Conservation (phyloP, 2,113 vertebrate genomes). For the Nettapus auritus region DNA sequence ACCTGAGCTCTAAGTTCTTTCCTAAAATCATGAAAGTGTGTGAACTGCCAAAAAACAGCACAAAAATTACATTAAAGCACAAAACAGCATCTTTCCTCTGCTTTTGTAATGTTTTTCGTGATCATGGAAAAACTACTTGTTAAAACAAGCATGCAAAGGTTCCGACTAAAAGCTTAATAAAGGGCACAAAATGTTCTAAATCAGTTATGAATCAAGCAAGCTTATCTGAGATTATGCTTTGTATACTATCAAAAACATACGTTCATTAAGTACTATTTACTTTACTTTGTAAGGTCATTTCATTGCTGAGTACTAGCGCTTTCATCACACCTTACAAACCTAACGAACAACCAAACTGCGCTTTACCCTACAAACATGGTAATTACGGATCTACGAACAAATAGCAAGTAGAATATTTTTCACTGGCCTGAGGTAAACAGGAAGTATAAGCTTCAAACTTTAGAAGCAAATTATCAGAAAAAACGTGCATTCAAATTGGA, state of each 20-base stretch:
- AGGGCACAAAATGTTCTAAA: slow-evolving; percentile 37
- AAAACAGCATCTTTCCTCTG: slow-evolving; percentile 35
- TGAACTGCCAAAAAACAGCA: slow-evolving; percentile 28
- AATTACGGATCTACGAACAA: slow-evolving; percentile 64
- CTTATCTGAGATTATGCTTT: slow-evolving; percentile 44
- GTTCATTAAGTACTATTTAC: slow-evolving; percentile 41
- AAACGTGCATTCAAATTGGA: slow-evolving; percentile 58
- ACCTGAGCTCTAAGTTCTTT: not conserved
- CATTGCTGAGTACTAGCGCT: slow-evolving; percentile 68
- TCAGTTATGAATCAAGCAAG: slow-evolving; percentile 40
- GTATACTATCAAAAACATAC: slow-evolving; percentile 52
- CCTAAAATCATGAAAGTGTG: slow-evolving; percentile 9
- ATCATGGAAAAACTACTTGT: slow-evolving; percentile 51
- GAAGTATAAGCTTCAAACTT: slow-evolving; percentile 73
- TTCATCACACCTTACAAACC: slow-evolving; percentile 72
- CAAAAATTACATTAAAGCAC: slow-evolving; percentile 32
- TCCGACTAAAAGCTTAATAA: slow-evolving; percentile 45
- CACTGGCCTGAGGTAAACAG: slow-evolving; percentile 67
- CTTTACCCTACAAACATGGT: slow-evolving; percentile 52
- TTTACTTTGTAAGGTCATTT: slow-evolving; percentile 55
- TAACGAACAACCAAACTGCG: slow-evolving; percentile 54
- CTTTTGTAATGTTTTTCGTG: slow-evolving; percentile 25
- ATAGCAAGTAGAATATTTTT: slow-evolving; percentile 59
- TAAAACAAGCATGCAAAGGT: slow-evolving; percentile 44
- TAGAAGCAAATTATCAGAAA: slow-evolving; percentile 67